Evolutionary conservation across 2,888 invertebrate species (phyloP), one percentile per base, ranked within the genome.

Genomic region (Lordiphosa fenestrarum): DNA sequence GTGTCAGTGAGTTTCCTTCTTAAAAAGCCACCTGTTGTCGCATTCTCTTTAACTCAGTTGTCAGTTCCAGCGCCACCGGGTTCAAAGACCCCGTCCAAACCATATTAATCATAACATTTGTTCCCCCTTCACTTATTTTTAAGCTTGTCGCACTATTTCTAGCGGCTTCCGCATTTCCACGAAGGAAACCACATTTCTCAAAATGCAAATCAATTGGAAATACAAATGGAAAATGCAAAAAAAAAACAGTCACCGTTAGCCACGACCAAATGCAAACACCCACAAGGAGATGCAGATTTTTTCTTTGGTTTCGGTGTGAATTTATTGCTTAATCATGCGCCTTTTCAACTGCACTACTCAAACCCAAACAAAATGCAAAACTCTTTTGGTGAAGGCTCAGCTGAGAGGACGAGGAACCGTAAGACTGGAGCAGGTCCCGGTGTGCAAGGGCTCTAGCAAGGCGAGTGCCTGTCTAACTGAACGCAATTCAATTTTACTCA

Each of bases 291-390:
- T 13, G 10, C 19, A 62, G 66, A 15, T 65, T 62, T 56, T 48
- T 41, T 38, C 46, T 49, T 54, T 55, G 54, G 54, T 37, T 50
- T 55, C 25, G 37, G 80, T 76, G 80, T 64, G 69, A 80, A 76
- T 80, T 76, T 76, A 76, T 76, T 76, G 76, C 76, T 76, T 76
- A 80, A 76, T 76, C 76, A 76, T 76, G 63, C 63, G 66, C 61
- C 66, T 69, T 70, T 64, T 55, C 30, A 53, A 44, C 51, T 51
- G 37, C 54, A 50, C 55, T 42, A 49, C 60, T 55, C 65, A 57
- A 56, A 75, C 68, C 75, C 55, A 78, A 76, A 73, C 64, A 44
- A 25, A 37, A 44, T 35, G 40, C 36, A 23, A 25, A 52, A n/a
- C 12, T 9, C 33, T 42, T 41, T 19, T 33, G n/a, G 36, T 35